Percentiles rank a stretch among this genome's conserved stretches.
Evolutionary conservation across 2,797 vertebrate species (phyloP).

Genomic region (Gallinago solitaria): DNA sequence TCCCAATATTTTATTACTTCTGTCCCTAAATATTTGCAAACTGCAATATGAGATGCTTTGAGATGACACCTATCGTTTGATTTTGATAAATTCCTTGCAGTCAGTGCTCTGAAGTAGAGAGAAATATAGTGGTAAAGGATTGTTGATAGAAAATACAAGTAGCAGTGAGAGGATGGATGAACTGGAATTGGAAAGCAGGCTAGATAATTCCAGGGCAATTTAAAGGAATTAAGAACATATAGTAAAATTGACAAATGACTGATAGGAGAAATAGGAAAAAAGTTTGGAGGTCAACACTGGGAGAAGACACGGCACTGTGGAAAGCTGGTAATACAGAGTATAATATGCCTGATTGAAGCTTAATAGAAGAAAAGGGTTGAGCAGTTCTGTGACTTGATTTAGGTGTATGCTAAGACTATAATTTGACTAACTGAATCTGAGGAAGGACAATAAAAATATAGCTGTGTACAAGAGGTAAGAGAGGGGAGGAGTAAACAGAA

Average conservation of each 20-base stretch:
- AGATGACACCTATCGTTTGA: neutral
- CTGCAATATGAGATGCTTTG: neutral
- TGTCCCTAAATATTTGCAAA: neutral
- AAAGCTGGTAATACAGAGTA: neutral
- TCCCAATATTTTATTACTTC: neutral
- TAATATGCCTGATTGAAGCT: neutral
- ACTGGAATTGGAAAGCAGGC: neutral
- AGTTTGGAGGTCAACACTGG: neutral
- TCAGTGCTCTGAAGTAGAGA: neutral
- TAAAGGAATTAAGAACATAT: neutral
- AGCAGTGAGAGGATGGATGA: neutral
- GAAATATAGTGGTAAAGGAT: neutral
- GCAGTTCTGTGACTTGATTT: neutral
- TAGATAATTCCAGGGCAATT: neutral
- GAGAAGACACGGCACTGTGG: neutral
- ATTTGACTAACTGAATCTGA: neutral
- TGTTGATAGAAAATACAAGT: neutral
- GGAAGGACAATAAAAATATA: neutral
- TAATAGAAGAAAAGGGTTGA: neutral
- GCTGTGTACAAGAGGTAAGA: fast-evolving
- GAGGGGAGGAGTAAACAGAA: neutral
- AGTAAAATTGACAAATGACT: neutral
- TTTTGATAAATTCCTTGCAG: neutral
- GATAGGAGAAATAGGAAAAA: neutral
- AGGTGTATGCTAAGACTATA: neutral